Evolutionary conservation across 2,888 invertebrate species (phyloP).

Genomic region (Stenichneumon culpator): DNA sequence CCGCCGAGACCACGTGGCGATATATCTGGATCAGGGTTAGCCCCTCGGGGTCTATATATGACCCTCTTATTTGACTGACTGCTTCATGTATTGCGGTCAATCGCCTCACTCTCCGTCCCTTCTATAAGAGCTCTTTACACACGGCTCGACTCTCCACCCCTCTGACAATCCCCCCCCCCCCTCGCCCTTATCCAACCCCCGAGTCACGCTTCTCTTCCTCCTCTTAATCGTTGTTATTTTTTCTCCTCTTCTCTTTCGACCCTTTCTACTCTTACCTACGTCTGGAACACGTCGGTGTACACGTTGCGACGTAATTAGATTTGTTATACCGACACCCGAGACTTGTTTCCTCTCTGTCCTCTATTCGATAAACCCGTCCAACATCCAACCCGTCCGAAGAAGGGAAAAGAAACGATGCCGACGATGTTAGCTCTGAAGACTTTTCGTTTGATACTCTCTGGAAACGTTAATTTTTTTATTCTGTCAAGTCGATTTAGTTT

Average conservation of each 20-base stretch:
- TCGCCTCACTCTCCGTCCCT: conserved; percentile 74
- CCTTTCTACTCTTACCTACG: conserved; percentile 68
- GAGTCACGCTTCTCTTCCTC: neutral
- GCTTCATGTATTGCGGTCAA: conserved; percentile 80
- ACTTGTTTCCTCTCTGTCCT: conserved; percentile 43
- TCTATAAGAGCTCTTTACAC: conserved; percentile 46
- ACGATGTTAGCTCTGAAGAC: neutral
- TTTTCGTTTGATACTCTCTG: neutral
- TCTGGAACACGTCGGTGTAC: conserved; percentile 76
- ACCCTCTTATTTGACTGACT: conserved; percentile 84
- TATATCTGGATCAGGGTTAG: conserved; percentile 85
- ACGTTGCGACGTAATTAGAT: conserved; percentile 76
- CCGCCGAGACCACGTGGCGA: conserved; percentile 81
- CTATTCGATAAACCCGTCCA: neutral
- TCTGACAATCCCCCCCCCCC: conserved; percentile 32
- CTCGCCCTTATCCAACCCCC: neutral
- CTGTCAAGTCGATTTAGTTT: conserved; percentile 7
- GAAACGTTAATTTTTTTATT: conserved; percentile 6
- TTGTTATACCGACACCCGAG: conserved; percentile 55
- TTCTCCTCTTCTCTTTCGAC: conserved; percentile 19
- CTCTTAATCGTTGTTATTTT: conserved; percentile 21
- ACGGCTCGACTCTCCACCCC: conserved; percentile 14
- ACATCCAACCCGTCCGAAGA: neutral
- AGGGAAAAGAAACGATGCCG: neutral
- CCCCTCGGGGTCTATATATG: conserved; percentile 82